Evolutionary conservation across 2,797 vertebrate genomes (phyloP).

Genomic region (Toxotes lorentzi): DNA sequence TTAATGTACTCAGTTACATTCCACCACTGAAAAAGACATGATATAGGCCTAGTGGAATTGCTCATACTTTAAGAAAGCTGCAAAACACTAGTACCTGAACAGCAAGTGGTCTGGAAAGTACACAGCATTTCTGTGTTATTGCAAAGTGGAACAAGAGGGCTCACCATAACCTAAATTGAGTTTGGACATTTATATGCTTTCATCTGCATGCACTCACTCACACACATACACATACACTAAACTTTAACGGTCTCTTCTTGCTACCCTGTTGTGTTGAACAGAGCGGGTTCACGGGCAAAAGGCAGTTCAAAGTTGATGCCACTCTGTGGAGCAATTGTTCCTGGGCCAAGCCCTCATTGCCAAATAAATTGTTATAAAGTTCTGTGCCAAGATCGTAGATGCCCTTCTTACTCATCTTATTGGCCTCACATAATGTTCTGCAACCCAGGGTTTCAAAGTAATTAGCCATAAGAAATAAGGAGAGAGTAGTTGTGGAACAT

Average conservation of each 20-base stretch:
- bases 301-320: conserved; percentile 49
- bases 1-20: neutral
- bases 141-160: neutral
- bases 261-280: neutral
- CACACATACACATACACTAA: conserved; percentile 1
- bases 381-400: conserved; percentile 10
- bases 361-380: conserved; percentile 47
- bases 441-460: conserved; percentile 54
- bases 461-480: conserved; percentile 51
- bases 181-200: neutral
- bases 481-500: conserved; percentile 17
- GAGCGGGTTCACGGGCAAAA: conserved; percentile 24
- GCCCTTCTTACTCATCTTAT: conserved; percentile 41
- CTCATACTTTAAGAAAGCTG: no score
- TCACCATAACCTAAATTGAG: neutral
- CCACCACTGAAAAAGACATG: neutral
- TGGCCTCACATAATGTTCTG: conserved; percentile 42
- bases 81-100: neutral
- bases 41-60: neutral
- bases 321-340: conserved; percentile 54
- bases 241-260: neutral
- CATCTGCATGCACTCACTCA: neutral
- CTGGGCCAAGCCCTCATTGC: conserved; percentile 18
- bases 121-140: neutral
- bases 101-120: no score